Evolutionary conservation across 2,113 vertebrate species (phyloP).

Genomic region (Axis porcinus): DNA sequence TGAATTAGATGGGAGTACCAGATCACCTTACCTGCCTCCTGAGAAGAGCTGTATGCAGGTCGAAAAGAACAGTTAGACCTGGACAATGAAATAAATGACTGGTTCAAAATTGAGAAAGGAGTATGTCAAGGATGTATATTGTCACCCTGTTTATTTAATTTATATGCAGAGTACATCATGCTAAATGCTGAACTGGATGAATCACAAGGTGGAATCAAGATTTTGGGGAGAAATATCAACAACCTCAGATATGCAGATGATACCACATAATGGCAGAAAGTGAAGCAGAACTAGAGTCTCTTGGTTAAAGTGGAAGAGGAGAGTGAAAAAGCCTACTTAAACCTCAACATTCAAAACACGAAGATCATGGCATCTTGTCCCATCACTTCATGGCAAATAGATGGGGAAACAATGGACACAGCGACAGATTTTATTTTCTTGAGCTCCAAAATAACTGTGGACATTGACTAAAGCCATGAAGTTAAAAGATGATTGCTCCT

Average conservation of each 20-base stretch:
- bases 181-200: neutral
- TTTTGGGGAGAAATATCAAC: neutral
- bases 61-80: neutral
- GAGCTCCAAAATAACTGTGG: neutral
- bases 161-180: neutral
- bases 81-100: neutral
- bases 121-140: neutral
- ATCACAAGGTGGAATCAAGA: neutral
- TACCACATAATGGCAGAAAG: neutral
- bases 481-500: neutral
- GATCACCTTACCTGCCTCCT: neutral
- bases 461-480: neutral
- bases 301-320: fast-evolving
- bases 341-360: neutral
- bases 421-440: neutral
- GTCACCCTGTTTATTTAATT: neutral
- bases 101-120: neutral
- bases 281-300: neutral
- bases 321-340: neutral
- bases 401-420: neutral
- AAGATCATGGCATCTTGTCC: neutral
- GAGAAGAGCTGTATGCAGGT: neutral
- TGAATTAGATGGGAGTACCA: neutral
- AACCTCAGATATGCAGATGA: neutral
- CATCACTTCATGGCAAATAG: neutral